A percentile compares a stretch with the other conserved stretches of the same genome.
phyloP scores from a whole-genome alignment of 2,888 invertebrate genomes.

The Drosophila birchii region DNA sequence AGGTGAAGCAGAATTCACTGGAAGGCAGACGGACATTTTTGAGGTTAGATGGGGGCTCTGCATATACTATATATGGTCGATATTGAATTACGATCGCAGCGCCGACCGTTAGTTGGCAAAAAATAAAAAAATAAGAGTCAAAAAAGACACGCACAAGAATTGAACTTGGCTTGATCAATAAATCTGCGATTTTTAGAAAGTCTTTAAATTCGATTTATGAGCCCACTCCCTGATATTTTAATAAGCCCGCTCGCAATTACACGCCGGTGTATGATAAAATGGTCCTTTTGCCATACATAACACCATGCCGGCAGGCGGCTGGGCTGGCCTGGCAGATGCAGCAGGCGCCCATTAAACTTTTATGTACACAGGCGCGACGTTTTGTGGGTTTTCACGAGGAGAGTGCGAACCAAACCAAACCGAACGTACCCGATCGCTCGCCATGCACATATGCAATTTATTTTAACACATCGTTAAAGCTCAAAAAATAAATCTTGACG shows the following conservation, averaged over 20 bases:
- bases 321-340: constrained; percentile 24
- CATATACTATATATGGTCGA: constrained; percentile 14
- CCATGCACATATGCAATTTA: constrained; percentile 78
- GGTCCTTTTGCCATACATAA: constrained; percentile 11
- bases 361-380: constrained; percentile 77
- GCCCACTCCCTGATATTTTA: constrained; percentile 63
- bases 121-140: not conserved
- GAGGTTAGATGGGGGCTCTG: constrained; percentile 56
- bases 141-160: constrained; percentile 15
- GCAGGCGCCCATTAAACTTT: constrained; percentile 63
- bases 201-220: constrained; percentile 54
- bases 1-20: constrained; percentile 66
- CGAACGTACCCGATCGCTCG: constrained; percentile 12
- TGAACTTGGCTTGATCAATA: constrained; percentile 59
- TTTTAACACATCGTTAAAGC: constrained; percentile 84
- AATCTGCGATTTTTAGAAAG: constrained; percentile 69
- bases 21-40: constrained; percentile 64
- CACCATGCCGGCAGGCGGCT: not conserved
- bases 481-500: constrained; percentile 82
- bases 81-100: constrained; percentile 66
- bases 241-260: constrained; percentile 68
- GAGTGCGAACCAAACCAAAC: constrained; percentile 10
- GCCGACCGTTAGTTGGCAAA: constrained; percentile 60
- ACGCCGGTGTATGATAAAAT: constrained; percentile 7
- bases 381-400: constrained; percentile 67